These are phyloP conservation scores for Aleadryas rufinucha DNA, from an alignment of 2,113 vertebrate species.

Conservation along the genomic window DNA sequence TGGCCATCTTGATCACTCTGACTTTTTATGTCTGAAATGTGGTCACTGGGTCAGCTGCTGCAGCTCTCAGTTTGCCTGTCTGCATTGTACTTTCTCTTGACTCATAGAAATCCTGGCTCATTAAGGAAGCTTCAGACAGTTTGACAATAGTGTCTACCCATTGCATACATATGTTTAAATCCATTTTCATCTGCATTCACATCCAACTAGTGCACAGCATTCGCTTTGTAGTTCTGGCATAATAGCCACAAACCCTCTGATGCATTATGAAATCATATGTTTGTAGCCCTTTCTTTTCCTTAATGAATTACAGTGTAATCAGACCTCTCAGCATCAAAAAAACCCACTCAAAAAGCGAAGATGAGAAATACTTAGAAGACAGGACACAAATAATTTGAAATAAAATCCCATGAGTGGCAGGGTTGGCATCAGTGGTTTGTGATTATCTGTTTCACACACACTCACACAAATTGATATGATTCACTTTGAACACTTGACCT, in stretches of 20 bases:
- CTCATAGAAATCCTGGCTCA: conserved; percentile 63
- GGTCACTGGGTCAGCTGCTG: conserved; percentile 59
- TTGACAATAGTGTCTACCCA: conserved; percentile 26
- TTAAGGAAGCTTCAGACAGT: conserved; percentile 30
- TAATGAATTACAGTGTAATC: conserved; percentile 29
- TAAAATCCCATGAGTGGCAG: neutral
- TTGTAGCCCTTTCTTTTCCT: conserved; percentile 2
- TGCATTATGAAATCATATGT: conserved; percentile 61
- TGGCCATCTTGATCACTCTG: conserved; percentile 40
- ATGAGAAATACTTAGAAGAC: neutral
- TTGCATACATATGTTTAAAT: conserved; percentile 40
- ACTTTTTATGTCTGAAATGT: conserved; percentile 64
- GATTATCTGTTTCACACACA: neutral
- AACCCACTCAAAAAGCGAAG: neutral
- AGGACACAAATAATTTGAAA: neutral
- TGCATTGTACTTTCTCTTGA: conserved; percentile 64
- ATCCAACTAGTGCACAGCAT: conserved; percentile 11
- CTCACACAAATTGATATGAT: neutral
- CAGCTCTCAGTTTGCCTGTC: conserved; percentile 43
- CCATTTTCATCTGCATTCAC: neutral
- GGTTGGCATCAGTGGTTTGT: neutral
- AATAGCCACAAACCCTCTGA: conserved; percentile 59
- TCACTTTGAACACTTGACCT: neutral
- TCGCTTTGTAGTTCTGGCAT: conserved; percentile 42
- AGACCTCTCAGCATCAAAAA: neutral